phyloP scores from a whole-genome alignment of 2,888 invertebrate genomes.

The Automeris io region DNA sequence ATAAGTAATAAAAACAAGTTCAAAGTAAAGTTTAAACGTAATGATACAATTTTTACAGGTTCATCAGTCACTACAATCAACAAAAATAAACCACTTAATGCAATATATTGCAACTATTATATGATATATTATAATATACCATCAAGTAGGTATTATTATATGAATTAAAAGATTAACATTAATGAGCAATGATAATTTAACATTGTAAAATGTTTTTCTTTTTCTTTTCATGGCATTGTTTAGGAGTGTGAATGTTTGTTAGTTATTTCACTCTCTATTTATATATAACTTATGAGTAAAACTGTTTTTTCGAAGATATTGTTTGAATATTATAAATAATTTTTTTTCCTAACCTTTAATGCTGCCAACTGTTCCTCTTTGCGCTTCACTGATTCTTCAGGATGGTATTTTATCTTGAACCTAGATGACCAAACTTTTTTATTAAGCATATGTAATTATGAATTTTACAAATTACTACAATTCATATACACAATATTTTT shows the following conservation, averaged over 20 bases:
- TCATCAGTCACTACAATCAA: too few species aligned
- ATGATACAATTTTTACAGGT: too few species aligned
- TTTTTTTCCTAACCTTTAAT: conserved; percentile 84
- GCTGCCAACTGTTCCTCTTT: conserved; percentile 91
- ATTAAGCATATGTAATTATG: conserved; percentile 1
- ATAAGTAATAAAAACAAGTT: too few species aligned
- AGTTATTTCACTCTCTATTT: too few species aligned
- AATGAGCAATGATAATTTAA: background rate
- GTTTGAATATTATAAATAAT: background rate
- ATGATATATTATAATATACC: background rate
- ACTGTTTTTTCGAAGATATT: background rate
- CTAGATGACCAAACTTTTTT: conserved; percentile 69
- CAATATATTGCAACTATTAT: background rate
- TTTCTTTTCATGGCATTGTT: too few species aligned
- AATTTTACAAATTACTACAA: conserved; percentile 1
- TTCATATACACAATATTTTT: background rate
- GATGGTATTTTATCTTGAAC: conserved; percentile 99
- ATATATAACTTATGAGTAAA: background rate
- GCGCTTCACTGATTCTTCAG: conserved; percentile 94
- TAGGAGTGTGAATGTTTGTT: too few species aligned
- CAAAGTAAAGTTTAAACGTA: too few species aligned
- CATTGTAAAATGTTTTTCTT: too few species aligned
- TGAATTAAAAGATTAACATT: background rate
- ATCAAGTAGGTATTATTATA: too few species aligned
- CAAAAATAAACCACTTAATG: too few species aligned